Evolutionary conservation across 2,888 invertebrate species (phyloP).

Genomic region (Drosophila yooni): DNA sequence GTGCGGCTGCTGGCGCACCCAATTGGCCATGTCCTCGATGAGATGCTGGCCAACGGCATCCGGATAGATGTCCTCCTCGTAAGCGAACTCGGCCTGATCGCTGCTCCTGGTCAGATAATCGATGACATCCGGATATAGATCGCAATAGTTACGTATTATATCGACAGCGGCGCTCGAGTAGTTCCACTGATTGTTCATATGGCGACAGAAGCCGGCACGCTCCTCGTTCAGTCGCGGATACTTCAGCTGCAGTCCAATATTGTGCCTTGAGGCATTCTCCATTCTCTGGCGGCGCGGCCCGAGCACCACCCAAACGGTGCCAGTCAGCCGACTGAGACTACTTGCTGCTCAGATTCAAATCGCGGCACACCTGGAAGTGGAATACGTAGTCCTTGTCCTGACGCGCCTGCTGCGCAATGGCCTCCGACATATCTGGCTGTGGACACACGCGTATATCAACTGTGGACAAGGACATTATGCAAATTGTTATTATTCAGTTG

Average conservation of each 20-base stretch:
- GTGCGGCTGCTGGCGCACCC: constrained; percentile 91
- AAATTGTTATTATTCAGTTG: neutral
- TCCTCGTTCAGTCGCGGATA: constrained; percentile 92
- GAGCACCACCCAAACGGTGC: constrained; percentile 89
- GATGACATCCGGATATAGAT: constrained; percentile 90
- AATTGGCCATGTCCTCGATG: constrained; percentile 87
- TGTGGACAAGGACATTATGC: constrained; percentile 31
- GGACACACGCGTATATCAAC: constrained; percentile 81
- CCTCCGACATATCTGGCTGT: constrained; percentile 77
- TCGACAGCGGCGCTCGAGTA: constrained; percentile 92
- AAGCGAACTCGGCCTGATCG: constrained; percentile 87
- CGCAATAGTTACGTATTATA: constrained; percentile 89
- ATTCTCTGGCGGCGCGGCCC: constrained; percentile 85
- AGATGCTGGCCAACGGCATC: constrained; percentile 83
- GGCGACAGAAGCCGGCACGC: constrained; percentile 93
- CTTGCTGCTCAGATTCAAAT: constrained; percentile 88
- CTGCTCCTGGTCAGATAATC: constrained; percentile 85
- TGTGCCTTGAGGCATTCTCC: constrained; percentile 86
- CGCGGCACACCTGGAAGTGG: constrained; percentile 71
- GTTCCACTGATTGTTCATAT: constrained; percentile 89
- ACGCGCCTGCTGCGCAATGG: constrained; percentile 65
- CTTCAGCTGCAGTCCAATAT: constrained; percentile 96
- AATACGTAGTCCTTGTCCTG: constrained; percentile 73
- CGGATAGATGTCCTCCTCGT: constrained; percentile 89
- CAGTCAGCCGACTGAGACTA: constrained; percentile 94